phyloP scores from a whole-genome alignment of 1,140 invertebrate species.

The Papilio machaon region DNA sequence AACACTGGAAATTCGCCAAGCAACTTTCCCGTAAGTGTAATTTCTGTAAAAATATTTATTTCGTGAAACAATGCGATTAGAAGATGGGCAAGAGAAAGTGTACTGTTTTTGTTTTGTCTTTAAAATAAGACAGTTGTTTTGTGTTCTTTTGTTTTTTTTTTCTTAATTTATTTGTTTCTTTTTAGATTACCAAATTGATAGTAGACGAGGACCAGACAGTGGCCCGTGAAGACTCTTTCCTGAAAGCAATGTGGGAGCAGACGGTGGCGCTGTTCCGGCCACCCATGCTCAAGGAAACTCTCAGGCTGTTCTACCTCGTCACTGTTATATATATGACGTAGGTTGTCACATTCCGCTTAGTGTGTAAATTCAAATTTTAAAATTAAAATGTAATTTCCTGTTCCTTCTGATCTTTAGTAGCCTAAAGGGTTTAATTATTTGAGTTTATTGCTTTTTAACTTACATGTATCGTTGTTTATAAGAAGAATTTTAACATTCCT shows the following conservation, averaged over 20 bases:
- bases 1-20: constrained; percentile 80
- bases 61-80: not conserved
- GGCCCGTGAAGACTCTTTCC: constrained; percentile 52
- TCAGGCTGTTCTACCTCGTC: constrained; percentile 72
- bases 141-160: not conserved
- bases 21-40: constrained; percentile 65
- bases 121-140: not conserved
- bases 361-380: too few species aligned
- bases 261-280: constrained; percentile 64
- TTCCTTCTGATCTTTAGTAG: not conserved
- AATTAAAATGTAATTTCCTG: too few species aligned
- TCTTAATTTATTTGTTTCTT: not conserved
- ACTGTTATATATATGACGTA: constrained; percentile 76
- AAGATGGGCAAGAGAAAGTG: too few species aligned
- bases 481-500: too few species aligned
- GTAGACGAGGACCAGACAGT: constrained; percentile 53
- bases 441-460: too few species aligned
- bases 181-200: constrained; percentile 62
- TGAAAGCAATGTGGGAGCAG: constrained; percentile 67
- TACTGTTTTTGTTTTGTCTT: too few species aligned
- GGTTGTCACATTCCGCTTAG: too few species aligned
- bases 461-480: too few species aligned
- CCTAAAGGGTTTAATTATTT: too few species aligned
- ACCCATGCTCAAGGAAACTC: constrained; percentile 63
- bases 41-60: constrained; percentile 15